These are phyloP conservation scores for Panagrolaimus sp. DNA, from an alignment of 1,140 invertebrate species.

Conservation along the genomic window DNA sequence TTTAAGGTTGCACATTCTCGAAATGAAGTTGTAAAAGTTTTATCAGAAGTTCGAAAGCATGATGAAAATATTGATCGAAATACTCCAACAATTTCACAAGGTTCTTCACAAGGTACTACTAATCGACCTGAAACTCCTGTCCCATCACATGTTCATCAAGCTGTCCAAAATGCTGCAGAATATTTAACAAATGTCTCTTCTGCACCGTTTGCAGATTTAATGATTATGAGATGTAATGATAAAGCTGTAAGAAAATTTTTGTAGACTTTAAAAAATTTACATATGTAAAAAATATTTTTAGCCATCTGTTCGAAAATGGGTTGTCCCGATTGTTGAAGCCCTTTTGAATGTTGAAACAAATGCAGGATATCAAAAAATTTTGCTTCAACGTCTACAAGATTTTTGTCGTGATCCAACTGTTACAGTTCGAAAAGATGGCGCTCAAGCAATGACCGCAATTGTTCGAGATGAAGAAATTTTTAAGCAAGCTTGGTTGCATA, in stretches of 20 bases:
- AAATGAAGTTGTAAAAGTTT: background rate
- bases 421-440: background rate
- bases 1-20: background rate
- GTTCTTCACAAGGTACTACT: background rate
- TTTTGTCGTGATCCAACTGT: slow-evolving; percentile 9
- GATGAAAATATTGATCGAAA: background rate
- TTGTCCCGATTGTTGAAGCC: background rate
- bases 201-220: slow-evolving; percentile 3
- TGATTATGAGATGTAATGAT: slow-evolving; percentile 6
- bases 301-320: background rate
- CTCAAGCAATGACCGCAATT: slow-evolving; percentile 6
- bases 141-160: background rate
- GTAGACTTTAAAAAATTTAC: no score
- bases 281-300: no score
- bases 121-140: slow-evolving; percentile 6
- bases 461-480: slow-evolving; percentile 13
- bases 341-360: background rate
- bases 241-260: background rate
- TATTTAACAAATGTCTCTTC: slow-evolving; percentile 1
- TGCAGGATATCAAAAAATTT: background rate
- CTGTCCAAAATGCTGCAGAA: background rate
- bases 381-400: background rate
- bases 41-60: background rate
- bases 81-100: background rate
- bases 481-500: slow-evolving; percentile 9